Conservation (phyloP, 2,797 vertebrate species). For the Urosaurus nigricauda region DNA sequence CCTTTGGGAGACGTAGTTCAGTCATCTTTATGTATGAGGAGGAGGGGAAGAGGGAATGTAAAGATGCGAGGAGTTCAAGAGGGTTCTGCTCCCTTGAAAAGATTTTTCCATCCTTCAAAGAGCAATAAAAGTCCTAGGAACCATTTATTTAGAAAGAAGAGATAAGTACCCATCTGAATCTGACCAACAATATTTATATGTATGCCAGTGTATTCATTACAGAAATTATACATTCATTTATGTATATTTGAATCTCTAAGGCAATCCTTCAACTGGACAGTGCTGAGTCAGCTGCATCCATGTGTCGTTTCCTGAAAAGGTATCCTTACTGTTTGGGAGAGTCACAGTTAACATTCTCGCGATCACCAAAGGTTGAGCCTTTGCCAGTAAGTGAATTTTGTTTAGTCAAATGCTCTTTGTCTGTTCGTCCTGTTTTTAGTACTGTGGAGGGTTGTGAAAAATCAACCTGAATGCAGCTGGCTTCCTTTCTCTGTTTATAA, state of each 20-base stretch:
- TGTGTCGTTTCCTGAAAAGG: constrained; percentile 77
- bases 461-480: too few species aligned
- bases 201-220: not conserved
- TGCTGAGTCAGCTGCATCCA: constrained; percentile 72
- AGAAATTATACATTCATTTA: constrained; percentile 5
- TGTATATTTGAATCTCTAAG: constrained; percentile 57
- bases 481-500: not conserved
- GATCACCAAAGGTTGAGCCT: constrained; percentile 66
- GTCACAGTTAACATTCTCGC: constrained; percentile 62
- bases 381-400: constrained; percentile 61
- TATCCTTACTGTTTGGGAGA: constrained; percentile 77
- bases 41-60: not conserved
- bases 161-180: not conserved
- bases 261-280: constrained; percentile 81
- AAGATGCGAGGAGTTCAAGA: not conserved
- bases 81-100: too few species aligned
- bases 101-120: too few species aligned
- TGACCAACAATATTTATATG: too few species aligned
- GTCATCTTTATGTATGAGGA: too few species aligned
- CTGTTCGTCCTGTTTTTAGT: too few species aligned
- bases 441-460: too few species aligned
- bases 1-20: not conserved
- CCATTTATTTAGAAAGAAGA: not conserved
- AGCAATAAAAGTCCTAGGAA: too few species aligned
- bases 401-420: too few species aligned